A percentile compares a stretch with the other conserved stretches of the same genome.
Conservation (phyloP, 2,888 invertebrate species). For the Agonopterix heracliana region DNA sequence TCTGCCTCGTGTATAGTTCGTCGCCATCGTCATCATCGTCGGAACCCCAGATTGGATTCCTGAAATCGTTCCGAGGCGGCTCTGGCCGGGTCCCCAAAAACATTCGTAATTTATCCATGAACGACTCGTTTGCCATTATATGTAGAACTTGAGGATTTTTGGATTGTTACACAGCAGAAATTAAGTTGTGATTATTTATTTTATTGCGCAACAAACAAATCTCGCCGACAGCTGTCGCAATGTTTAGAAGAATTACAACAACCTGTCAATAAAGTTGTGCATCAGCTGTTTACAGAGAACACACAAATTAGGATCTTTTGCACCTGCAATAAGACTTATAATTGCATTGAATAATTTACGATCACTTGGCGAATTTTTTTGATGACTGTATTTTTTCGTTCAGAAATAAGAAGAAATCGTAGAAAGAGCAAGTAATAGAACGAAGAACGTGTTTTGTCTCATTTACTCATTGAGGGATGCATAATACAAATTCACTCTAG, state of each 20-base stretch:
- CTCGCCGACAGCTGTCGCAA: constrained; percentile 1
- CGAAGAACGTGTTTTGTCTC: too few species aligned
- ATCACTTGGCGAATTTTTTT: too few species aligned
- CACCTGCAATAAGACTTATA: too few species aligned
- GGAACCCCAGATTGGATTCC: constrained; percentile 67
- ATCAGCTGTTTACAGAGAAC: too few species aligned
- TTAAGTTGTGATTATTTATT: constrained; percentile 15
- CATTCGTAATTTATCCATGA: constrained; percentile 50
- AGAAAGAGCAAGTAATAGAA: too few species aligned
- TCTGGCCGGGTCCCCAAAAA: constrained; percentile 52
- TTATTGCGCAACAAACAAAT: constrained; percentile 20
- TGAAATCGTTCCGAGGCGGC: constrained; percentile 59
- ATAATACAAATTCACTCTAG: too few species aligned
- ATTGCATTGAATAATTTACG: too few species aligned
- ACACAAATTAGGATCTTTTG: too few species aligned
- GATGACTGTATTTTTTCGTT: too few species aligned
- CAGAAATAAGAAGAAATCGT: too few species aligned
- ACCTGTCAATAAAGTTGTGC: too few species aligned
- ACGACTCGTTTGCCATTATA: constrained; percentile 35
- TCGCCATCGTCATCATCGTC: constrained; percentile 63
- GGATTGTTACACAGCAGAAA: constrained; percentile 17
- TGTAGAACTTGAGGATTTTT: constrained; percentile 29
- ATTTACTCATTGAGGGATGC: too few species aligned
- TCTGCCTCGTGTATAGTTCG: constrained; percentile 52
- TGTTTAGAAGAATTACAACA: background rate